Conservation (phyloP, 2,113 vertebrate genomes). For the Larimichthys crocea region DNA sequence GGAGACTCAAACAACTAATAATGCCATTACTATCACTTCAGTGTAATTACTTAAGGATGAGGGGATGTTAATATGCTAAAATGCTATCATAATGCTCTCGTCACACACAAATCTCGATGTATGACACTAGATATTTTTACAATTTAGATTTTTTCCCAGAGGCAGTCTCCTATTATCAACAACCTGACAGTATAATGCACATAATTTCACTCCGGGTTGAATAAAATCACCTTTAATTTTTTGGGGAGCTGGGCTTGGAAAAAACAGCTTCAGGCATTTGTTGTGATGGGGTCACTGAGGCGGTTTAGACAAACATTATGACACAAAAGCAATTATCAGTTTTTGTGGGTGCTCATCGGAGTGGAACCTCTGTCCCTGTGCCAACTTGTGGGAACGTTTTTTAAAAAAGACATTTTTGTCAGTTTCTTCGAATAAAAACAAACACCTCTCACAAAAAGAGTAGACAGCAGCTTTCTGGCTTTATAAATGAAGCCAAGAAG, state of each 20-base stretch:
- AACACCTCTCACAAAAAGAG: not conserved
- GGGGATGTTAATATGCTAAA: constrained; percentile 29
- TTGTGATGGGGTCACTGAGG: constrained; percentile 7
- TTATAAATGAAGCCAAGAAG: constrained; percentile 23
- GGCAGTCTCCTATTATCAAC: constrained; percentile 25
- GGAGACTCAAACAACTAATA: constrained; percentile 68
- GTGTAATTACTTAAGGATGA: constrained; percentile 52
- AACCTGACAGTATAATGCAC: constrained; percentile 18
- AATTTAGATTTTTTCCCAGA: not conserved
- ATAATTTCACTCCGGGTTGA: constrained; percentile 19
- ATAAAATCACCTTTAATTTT: constrained; percentile 22
- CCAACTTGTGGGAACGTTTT: constrained; percentile 14
- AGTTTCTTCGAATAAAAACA: not conserved
- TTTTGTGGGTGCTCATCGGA: constrained; percentile 7
- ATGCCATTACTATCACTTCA: constrained; percentile 55
- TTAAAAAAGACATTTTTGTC: not conserved
- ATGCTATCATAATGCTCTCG: not conserved
- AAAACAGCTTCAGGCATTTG: constrained; percentile 32
- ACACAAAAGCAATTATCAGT: constrained; percentile 38
- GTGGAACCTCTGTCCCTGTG: not conserved
- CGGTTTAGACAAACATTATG: not conserved
- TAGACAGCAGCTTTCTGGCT: not conserved
- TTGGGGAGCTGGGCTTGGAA: not conserved
- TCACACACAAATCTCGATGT: not conserved
- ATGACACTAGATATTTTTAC: constrained; percentile 10